phyloP scores from a whole-genome alignment of 2,888 invertebrate species.

The Germaria angustata region DNA sequence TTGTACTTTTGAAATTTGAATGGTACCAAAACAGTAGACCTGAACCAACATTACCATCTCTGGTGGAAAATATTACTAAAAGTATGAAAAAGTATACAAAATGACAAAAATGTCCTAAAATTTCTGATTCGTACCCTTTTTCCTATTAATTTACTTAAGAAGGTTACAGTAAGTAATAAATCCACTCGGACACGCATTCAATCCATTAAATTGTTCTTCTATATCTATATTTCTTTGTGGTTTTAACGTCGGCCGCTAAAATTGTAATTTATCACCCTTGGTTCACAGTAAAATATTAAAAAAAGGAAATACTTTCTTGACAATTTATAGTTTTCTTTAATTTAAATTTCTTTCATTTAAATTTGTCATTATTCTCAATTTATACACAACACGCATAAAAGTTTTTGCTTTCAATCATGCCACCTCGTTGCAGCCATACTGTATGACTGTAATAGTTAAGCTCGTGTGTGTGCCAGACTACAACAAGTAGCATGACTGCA shows the following conservation, averaged over 20 bases:
- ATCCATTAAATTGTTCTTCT: no score
- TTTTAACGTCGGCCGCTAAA: neutral
- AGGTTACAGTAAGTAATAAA: no score
- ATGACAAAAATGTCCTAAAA: no score
- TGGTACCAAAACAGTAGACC: no score
- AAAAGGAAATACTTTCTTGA: constrained; percentile 33
- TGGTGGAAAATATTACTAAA: no score
- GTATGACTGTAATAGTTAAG: neutral
- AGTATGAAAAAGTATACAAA: no score
- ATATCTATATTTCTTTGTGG: neutral
- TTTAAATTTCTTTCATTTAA: constrained; percentile 14
- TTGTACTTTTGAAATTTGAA: no score
- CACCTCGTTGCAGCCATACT: neutral
- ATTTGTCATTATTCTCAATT: constrained; percentile 24
- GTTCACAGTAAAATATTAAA: neutral
- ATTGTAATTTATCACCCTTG: neutral
- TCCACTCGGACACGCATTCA: no score
- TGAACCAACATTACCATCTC: no score
- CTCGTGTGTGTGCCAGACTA: neutral
- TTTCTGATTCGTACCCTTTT: no score
- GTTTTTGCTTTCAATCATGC: neutral
- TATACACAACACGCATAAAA: neutral
- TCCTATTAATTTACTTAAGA: no score
- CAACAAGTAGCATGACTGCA: constrained; percentile 4
- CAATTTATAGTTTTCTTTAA: constrained; percentile 3